Base-by-base conservation (phyloP, 2,888 invertebrate species). In the Dicyrtomina minuta region DNA sequence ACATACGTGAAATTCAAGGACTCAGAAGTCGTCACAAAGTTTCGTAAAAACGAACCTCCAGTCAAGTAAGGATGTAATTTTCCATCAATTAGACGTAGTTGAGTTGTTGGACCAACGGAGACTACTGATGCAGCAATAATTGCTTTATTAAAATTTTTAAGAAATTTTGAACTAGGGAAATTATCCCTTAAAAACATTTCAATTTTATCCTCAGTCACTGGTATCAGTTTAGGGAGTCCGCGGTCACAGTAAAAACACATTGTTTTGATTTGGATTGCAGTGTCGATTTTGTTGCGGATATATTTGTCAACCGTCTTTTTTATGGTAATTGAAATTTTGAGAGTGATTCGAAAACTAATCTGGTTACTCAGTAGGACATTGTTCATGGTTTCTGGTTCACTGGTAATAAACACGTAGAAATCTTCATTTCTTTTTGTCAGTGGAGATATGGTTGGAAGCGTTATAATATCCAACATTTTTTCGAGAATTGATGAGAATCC, bases 1-100 rank as follows among this genome's bases (percentile, higher is more conserved):
- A 60, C 15, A 10, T 51, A 41, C 6, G 71, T 71, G 41, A 76
- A 76, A 39, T 76, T 76, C 26, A 64, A 60, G 17, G 64, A 51
- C 0, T 26, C 58, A 15, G 46, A 24, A n/a, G 44, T 26, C n/a
- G 44, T 56, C 56, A 56, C n/a, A n/a, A 56, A 56, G 33, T 56
- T 56, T 10, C n/a, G 8, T 1, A 56, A 10, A 15, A 26, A 26
- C 1, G 56, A 15, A 10, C 55, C 55, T 2, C 33, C 56, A 15
- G 33, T 33, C 12, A 33, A 33, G 17, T 15, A 49, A n/a, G 49
- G 49, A 3, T 22, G 17, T 22, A 17, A 49, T 20, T 20, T 2
- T 22, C 49, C 49, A 17, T 49, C 49, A 2, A 13, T n/a, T 10
- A 20, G 12, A 10, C 49, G 1, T 22, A 49, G 17, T 10, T 49